Evolutionary conservation across 2,888 invertebrate species (phyloP), one percentile per base, ranked within the genome.

Genomic region (Eubasilissa splendida): DNA sequence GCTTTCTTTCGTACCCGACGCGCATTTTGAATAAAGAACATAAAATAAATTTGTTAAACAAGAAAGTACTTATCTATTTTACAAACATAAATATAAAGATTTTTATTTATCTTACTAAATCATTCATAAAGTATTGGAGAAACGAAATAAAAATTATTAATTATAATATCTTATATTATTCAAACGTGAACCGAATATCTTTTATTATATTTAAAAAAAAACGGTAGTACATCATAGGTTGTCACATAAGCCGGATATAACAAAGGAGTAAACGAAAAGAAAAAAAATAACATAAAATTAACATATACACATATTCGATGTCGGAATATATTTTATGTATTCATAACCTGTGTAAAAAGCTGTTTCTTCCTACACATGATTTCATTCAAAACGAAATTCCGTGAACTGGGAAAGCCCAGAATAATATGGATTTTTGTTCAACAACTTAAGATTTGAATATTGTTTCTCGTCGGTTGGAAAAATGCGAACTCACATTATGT

Each of bases 351-450:
- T 63, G 76, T 76, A 76, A 80, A 80, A 82, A 77, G 80, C 56
- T 76, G 82, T 82, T 70, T 78, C 82, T 65, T 63, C 82, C 82
- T 79, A 80, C 82, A 79, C 82, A 73, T n/a, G 71, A 31, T 70
- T 71, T 63, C 71, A 76, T 81, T 81, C 70, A 75, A 73, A 58
- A 71, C 54, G 68, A 65, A 77, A 78, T 80, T 77, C 73, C 63
- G 14, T 60, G 8, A 42, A 71, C n/a, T 80, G 80, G 78, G 79
- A 80, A 77, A 82, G 60, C 77, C 80, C 77, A 66, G 14, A 77
- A 73, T 77, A 71, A 58, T 54, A 14, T 63, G 60, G 73, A 50
- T 59, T 22, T 22, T 22, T 63, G 60, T 9, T 53, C 52, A 76
- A 76, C 14, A 71, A 54, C 71, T 22, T 22, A 71, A 71, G 31